Conservation (phyloP, 2,888 invertebrate genomes). For the Iselma pallidipennis region DNA sequence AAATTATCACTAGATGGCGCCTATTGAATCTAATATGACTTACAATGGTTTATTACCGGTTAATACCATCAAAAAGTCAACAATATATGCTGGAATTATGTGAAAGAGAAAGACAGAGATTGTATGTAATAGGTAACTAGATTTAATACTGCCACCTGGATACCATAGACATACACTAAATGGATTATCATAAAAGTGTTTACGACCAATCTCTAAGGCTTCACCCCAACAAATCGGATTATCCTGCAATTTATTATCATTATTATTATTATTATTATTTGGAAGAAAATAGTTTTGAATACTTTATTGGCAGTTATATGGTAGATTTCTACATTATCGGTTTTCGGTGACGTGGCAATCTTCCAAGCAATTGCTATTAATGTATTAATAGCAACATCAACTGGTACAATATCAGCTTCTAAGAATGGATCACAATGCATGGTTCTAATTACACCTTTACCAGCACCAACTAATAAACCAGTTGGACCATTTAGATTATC, state of each 20-base stretch:
- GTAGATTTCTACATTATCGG: constrained; percentile 43
- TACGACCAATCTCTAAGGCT: constrained; percentile 69
- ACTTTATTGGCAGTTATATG: constrained; percentile 48
- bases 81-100: constrained; percentile 74
- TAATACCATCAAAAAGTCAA: constrained; percentile 70
- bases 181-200: constrained; percentile 70
- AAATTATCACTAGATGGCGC: no score
- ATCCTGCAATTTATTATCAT: constrained; percentile 50
- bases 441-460: constrained; percentile 82
- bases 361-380: constrained; percentile 76
- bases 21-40: constrained; percentile 51
- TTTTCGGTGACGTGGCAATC: constrained; percentile 50
- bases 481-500: constrained; percentile 91
- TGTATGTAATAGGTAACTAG: constrained; percentile 67
- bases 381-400: constrained; percentile 79
- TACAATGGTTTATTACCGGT: constrained; percentile 79
- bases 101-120: constrained; percentile 73
- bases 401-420: constrained; percentile 73
- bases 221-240: constrained; percentile 86
- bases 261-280: constrained; percentile 1
- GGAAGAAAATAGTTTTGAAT: constrained; percentile 30
- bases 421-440: constrained; percentile 74
- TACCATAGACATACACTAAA: constrained; percentile 79
- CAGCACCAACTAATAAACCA: constrained; percentile 77
- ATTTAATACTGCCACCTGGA: constrained; percentile 75